phyloP scores from a whole-genome alignment of 2,797 vertebrate species.

The Catamblyrhynchus diadema region DNA sequence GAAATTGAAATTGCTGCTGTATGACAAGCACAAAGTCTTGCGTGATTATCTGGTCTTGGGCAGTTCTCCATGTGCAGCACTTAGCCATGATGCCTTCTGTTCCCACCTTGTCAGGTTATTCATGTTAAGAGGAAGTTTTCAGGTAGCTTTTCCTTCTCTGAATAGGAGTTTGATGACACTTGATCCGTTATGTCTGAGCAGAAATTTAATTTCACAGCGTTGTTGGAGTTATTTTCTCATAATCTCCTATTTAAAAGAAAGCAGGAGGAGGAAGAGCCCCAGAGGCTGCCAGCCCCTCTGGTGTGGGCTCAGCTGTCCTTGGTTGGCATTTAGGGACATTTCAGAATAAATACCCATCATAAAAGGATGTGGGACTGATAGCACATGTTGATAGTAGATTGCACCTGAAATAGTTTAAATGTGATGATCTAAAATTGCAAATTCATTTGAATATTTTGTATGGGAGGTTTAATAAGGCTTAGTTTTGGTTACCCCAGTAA shows the following conservation, averaged over 20 bases:
- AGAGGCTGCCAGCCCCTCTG: not conserved
- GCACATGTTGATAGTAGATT: not conserved
- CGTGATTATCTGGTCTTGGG: not conserved
- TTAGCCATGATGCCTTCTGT: not conserved
- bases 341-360: not conserved
- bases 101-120: not conserved
- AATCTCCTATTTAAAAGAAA: not conserved
- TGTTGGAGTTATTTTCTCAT: not conserved
- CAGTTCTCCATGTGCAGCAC: accelerated
- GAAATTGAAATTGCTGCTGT: not conserved
- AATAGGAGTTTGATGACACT: not conserved
- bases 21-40: not conserved
- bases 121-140: not conserved
- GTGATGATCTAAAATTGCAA: accelerated
- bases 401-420: not conserved
- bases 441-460: not conserved
- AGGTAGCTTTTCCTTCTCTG: not conserved
- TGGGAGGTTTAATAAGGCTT: not conserved
- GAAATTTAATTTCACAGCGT: not conserved
- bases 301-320: not conserved
- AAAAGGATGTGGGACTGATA: no score
- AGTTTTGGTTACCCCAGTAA: not conserved
- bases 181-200: not conserved
- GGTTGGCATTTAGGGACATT: not conserved
- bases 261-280: not conserved